A percentile compares a stretch with the other conserved stretches of the same genome.
Conservation (phyloP, 2,113 vertebrate species). For the Colistium nudipinnis region DNA sequence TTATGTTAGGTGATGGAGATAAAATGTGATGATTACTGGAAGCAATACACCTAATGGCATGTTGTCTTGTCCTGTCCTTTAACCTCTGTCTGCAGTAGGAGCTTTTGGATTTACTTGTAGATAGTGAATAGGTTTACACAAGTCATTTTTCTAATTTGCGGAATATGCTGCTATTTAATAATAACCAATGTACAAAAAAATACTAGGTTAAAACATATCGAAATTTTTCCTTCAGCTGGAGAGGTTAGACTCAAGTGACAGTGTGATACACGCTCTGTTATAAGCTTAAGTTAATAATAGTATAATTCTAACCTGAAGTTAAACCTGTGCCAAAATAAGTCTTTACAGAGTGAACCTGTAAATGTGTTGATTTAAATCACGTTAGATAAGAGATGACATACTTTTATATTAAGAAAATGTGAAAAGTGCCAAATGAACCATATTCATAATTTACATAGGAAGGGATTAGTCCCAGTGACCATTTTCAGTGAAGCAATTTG, state of each 20-base stretch:
- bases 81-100: slow-evolving; percentile 77
- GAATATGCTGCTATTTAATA: slow-evolving; percentile 87
- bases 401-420: slow-evolving; percentile 86
- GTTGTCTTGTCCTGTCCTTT: slow-evolving; percentile 80
- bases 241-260: slow-evolving; percentile 76
- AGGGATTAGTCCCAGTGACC: slow-evolving; percentile 42
- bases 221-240: slow-evolving; percentile 79
- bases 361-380: slow-evolving; percentile 76
- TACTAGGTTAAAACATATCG: slow-evolving; percentile 82
- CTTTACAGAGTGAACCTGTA: slow-evolving; percentile 75
- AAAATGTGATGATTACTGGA: slow-evolving; percentile 85
- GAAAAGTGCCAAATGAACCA: slow-evolving; percentile 87
- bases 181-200: slow-evolving; percentile 80
- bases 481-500: slow-evolving; percentile 68
- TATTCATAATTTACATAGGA: slow-evolving; percentile 76
- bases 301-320: slow-evolving; percentile 78
- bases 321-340: slow-evolving; percentile 85
- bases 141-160: slow-evolving; percentile 77
- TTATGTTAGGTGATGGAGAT: slow-evolving; percentile 69
- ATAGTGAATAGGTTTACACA: slow-evolving; percentile 79
- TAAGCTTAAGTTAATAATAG: slow-evolving; percentile 73
- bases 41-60: slow-evolving; percentile 85
- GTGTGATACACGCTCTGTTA: slow-evolving; percentile 74
- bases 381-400: slow-evolving; percentile 79
- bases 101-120: slow-evolving; percentile 79